Evolutionary conservation across 92 coral and sea anemone species (phyloP).

Genomic region (Scolanthus callimorphus): DNA sequence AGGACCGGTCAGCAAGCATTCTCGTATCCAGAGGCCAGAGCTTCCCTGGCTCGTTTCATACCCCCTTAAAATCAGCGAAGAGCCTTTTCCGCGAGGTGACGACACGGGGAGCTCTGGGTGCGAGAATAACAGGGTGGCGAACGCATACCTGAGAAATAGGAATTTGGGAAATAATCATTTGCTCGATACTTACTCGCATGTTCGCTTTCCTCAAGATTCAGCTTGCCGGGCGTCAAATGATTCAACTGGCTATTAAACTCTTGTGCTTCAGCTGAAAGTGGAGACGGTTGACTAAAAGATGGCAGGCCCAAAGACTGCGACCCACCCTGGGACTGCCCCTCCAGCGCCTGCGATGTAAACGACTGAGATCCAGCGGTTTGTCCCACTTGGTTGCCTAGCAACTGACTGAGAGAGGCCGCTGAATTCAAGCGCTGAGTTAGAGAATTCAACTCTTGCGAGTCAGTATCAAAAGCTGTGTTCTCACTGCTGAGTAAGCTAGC

Average conservation of each 20-base stretch:
- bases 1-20: too few relatives aligned
- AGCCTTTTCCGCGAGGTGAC: too few relatives aligned
- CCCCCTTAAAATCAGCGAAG: too few relatives aligned
- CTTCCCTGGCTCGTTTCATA: too few relatives aligned
- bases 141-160: too few relatives aligned
- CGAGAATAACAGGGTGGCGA: too few relatives aligned
- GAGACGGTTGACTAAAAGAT: background rate
- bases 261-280: constrained; percentile 17
- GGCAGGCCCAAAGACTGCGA: background rate
- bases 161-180: too few relatives aligned
- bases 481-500: constrained; percentile 29
- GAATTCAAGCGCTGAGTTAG: constrained; percentile 20
- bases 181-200: constrained; percentile 19
- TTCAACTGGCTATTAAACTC: constrained; percentile 19
- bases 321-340: background rate
- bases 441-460: constrained; percentile 10
- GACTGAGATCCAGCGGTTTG: constrained; percentile 1
- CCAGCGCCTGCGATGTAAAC: background rate
- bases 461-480: constrained; percentile 26
- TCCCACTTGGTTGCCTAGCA: background rate
- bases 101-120: too few relatives aligned
- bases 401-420: constrained; percentile 3
- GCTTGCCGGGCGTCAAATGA: constrained; percentile 16
- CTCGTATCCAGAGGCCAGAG: too few relatives aligned
- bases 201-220: constrained; percentile 10